Conservation (phyloP, 1,140 invertebrate species). For the Camponotus pennsylvanicus region DNA sequence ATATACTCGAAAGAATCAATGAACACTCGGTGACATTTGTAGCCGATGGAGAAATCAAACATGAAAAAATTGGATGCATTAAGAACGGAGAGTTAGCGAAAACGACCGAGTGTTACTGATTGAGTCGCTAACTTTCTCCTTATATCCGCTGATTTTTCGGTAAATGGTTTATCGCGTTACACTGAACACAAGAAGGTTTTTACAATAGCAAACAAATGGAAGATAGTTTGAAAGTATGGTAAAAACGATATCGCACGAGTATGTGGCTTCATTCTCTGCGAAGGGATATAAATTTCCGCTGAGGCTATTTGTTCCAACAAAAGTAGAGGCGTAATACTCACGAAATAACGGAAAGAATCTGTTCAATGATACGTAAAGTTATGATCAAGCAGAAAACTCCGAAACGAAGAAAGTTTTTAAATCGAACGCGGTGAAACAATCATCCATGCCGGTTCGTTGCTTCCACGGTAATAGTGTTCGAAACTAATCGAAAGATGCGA, state of each 20-base stretch:
- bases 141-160: not conserved
- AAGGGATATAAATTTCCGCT: constrained; percentile 21
- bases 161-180: not conserved
- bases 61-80: not conserved
- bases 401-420: constrained; percentile 71
- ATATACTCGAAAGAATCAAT: constrained; percentile 20
- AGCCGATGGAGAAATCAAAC: not conserved
- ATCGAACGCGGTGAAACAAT: constrained; percentile 64
- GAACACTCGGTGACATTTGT: not conserved
- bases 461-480: constrained; percentile 48
- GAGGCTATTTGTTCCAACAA: constrained; percentile 60
- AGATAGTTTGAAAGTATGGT: constrained; percentile 7
- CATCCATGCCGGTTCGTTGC: constrained; percentile 62
- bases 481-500: constrained; percentile 50
- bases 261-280: constrained; percentile 14
- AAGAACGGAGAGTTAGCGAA: not conserved
- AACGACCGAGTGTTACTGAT: not conserved
- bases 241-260: constrained; percentile 29
- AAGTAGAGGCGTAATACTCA: constrained; percentile 37
- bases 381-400: constrained; percentile 59
- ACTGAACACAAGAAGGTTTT: not conserved
- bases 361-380: constrained; percentile 73
- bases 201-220: not conserved
- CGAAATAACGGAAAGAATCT: constrained; percentile 66
- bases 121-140: not conserved